Evolutionary conservation across 2,797 vertebrate genomes (phyloP), one percentile per base, ranked within the genome.

Genomic region (Chelonia mydas): DNA sequence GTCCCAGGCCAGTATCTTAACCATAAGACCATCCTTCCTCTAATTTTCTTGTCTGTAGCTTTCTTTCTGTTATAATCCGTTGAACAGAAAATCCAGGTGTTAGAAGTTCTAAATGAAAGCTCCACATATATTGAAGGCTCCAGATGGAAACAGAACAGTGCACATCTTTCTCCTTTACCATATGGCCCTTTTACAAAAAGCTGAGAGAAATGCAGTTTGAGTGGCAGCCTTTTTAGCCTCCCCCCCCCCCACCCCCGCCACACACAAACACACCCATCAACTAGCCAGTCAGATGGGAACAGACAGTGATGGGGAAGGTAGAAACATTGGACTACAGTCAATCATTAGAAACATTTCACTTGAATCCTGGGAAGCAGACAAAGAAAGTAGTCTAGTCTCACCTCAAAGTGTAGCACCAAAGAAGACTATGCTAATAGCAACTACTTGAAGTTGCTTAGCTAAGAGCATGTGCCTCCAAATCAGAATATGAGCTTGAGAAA

Each of bases 381-480:
- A 23, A 7, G 74, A 12, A 13, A 81, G 79, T 28, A 3, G 25
- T 2, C 5, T 50, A 10, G 1, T 27, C 13, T 41, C 1, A 12
- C 41, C 45, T 90, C 59, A 79, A 89, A n/a, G 11, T 41, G 7
- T 31, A 6, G 76, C 9, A 77, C 76, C 81, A 61, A 1, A 81
- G n/a, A 57, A 61, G 57, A 61, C 41, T 76, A 86, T 1, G 2
- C 72, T 33, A 1, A 45, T 1, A 51, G 6, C 0, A 93, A 61
- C 76, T 49, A 37, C 21, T 21, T 45, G 0, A 45, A 90, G 61
- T 0, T 55, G 83, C 37, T 45, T 4, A 45, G 4, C 0, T 45
- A n/a, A 19, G 76, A 78, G n/a, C 19, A 27, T 2, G 31, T 17
- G 2, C 1, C 2, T 61, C 59, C 53, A 54, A 54, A n/a, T n/a